Conservation (phyloP, 2,113 vertebrate species). For the Mesitornis unicolor region DNA sequence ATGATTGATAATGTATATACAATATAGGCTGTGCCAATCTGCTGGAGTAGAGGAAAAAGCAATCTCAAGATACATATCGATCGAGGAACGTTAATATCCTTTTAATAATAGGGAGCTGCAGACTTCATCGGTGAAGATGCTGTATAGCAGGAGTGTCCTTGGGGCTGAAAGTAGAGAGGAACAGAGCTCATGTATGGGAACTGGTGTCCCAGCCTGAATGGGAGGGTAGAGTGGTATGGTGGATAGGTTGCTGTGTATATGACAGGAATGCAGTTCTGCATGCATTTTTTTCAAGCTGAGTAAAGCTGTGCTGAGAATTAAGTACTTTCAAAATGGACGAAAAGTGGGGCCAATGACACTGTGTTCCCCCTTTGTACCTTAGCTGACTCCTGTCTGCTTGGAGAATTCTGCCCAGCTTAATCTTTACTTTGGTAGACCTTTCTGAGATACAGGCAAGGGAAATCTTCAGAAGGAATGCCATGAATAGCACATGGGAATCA, state of each 20-base stretch:
- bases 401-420: neutral
- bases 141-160: neutral
- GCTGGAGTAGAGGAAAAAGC: neutral
- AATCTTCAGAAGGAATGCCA: neutral
- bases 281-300: neutral
- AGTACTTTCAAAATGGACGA: neutral
- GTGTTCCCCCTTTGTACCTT: rapidly evolving
- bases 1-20: neutral
- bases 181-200: rapidly evolving
- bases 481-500: neutral
- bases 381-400: neutral
- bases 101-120: neutral
- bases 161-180: neutral
- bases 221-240: neutral
- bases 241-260: neutral
- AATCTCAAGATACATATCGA: neutral
- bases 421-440: neutral
- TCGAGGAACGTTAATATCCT: neutral
- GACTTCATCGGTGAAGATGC: neutral
- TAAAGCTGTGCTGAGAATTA: neutral
- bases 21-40: neutral
- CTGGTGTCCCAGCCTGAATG: neutral
- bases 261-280: neutral
- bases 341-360: rapidly evolving
- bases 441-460: neutral